phyloP scores from a whole-genome alignment of 2,888 invertebrate species.

The Ornithoptera alexandrae region DNA sequence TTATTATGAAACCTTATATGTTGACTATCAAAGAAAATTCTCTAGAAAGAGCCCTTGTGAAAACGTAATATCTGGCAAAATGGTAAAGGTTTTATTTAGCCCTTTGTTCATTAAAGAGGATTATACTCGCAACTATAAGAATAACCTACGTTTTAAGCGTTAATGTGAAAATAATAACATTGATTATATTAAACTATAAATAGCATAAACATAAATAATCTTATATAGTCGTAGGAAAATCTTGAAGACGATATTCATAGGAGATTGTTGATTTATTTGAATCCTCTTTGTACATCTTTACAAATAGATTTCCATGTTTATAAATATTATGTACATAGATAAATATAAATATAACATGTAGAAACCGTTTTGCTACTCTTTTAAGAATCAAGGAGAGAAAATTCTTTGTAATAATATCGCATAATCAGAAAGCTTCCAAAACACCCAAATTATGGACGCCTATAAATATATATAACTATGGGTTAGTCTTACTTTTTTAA shows the following conservation, averaged over 20 bases:
- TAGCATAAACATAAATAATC: too few relatives aligned
- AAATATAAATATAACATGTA: too few relatives aligned
- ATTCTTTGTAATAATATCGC: too few relatives aligned
- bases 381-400: too few relatives aligned
- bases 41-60: neutral
- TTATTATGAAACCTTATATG: neutral
- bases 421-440: too few relatives aligned
- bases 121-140: neutral
- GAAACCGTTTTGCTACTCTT: too few relatives aligned
- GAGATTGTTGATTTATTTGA: neutral
- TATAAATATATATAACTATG: neutral
- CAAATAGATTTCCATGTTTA: too few relatives aligned
- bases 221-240: too few relatives aligned
- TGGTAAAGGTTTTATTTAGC: slow-evolving; percentile 5
- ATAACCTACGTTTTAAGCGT: neutral
- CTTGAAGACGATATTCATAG: neutral
- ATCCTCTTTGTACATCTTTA: neutral
- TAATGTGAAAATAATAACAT: too few relatives aligned
- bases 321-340: too few relatives aligned
- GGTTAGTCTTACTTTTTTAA: neutral
- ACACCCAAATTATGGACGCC: neutral
- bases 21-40: neutral
- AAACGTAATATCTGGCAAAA: slow-evolving; percentile 17
- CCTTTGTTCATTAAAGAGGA: slow-evolving; percentile 8
- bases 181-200: too few relatives aligned